Evolutionary conservation across 2,113 vertebrate genomes (phyloP).

Genomic region (Tinamus guttatus): DNA sequence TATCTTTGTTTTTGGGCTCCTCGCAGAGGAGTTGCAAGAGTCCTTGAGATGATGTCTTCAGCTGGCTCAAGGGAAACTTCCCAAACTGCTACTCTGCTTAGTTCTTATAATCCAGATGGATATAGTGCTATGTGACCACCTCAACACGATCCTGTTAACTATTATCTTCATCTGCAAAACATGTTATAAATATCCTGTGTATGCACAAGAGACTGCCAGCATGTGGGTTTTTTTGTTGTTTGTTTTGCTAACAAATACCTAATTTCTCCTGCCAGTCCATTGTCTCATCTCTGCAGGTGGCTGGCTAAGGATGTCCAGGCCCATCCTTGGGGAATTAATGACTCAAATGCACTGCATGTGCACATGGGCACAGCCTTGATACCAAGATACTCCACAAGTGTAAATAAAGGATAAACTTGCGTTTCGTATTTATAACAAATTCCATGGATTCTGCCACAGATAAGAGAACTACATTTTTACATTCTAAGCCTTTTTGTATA

Average conservation of each 20-base stretch:
- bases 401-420: not conserved
- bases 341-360: rapidly evolving
- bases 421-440: not conserved
- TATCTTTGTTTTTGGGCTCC: not conserved
- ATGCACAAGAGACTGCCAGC: not conserved
- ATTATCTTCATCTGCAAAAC: not conserved
- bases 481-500: not conserved
- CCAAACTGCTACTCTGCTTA: not conserved
- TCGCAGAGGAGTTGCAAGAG: not conserved
- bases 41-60: not conserved
- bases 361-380: not conserved
- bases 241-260: too few species aligned
- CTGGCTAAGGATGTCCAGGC: rapidly evolving
- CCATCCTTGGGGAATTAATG: rapidly evolving
- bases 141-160: rapidly evolving
- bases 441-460: not conserved
- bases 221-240: not conserved
- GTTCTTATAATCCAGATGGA: not conserved
- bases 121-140: rapidly evolving
- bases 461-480: not conserved
- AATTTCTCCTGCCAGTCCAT: not conserved
- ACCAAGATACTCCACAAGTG: too few species aligned
- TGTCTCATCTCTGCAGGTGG: rapidly evolving
- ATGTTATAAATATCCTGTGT: not conserved
- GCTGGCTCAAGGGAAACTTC: not conserved